phyloP scores from a whole-genome alignment of 2,888 invertebrate genomes.

The Venusia cambrica region DNA sequence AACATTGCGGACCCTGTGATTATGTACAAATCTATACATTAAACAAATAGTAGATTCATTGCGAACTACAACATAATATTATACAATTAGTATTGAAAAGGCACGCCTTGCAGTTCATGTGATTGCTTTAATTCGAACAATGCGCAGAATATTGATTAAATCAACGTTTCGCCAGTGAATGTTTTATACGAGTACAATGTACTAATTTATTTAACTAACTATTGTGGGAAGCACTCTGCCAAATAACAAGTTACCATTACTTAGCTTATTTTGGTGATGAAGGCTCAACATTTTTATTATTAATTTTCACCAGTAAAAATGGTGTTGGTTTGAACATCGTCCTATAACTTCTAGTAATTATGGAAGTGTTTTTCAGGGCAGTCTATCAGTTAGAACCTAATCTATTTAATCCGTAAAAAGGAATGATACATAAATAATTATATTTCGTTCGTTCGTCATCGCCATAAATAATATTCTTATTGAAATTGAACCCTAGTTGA shows the following conservation, averaged over 20 bases:
- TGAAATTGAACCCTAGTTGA: constrained; percentile 11
- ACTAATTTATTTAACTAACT: too few relatives aligned
- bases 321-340: too few relatives aligned
- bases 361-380: constrained; percentile 12
- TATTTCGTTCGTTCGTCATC: constrained; percentile 32
- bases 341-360: too few relatives aligned
- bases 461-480: constrained; percentile 19
- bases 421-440: constrained; percentile 37
- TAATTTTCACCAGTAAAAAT: too few relatives aligned
- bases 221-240: too few relatives aligned
- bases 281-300: too few relatives aligned
- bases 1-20: constrained; percentile 32
- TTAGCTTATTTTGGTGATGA: too few relatives aligned
- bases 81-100: constrained; percentile 44
- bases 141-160: constrained; percentile 11
- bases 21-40: constrained; percentile 31
- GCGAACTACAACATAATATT: constrained; percentile 38
- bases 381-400: constrained; percentile 14
- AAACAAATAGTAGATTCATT: constrained; percentile 35
- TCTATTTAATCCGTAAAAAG: constrained; percentile 26
- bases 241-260: too few relatives aligned
- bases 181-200: too few relatives aligned
- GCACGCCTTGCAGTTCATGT: constrained; percentile 40
- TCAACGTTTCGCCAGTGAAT: too few relatives aligned
- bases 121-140: constrained; percentile 16